Evolutionary conservation across 2,113 vertebrate genomes (phyloP).

Genomic region (Chamaea fasciata): DNA sequence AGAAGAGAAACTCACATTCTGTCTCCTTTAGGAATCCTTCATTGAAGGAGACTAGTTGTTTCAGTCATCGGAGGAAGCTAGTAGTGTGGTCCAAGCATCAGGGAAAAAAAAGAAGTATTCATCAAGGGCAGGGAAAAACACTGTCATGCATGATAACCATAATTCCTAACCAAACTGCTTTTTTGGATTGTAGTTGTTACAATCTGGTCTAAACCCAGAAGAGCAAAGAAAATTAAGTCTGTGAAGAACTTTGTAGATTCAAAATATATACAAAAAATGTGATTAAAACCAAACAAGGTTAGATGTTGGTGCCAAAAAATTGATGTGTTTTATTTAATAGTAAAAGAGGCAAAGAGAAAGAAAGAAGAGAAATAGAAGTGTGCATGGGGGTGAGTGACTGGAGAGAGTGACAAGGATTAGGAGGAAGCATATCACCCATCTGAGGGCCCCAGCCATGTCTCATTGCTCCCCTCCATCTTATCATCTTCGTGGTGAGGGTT

Average conservation of each 20-base stretch:
- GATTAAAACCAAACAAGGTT: background rate
- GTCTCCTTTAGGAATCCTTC: conserved; percentile 36
- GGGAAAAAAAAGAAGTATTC: background rate
- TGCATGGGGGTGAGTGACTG: rapidly evolving
- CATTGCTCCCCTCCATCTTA: rapidly evolving
- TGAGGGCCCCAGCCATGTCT: rapidly evolving
- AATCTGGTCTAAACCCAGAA: background rate
- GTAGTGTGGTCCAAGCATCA: background rate
- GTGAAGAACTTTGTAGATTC: background rate
- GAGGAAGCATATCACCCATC: background rate
- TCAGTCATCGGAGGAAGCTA: background rate
- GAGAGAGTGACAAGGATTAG: background rate
- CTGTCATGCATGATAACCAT: background rate
- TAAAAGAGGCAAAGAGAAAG: background rate
- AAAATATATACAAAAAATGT: background rate
- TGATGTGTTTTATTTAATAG: background rate
- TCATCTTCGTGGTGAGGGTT: background rate
- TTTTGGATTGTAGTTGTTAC: background rate
- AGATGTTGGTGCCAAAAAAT: background rate
- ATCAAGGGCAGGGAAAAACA: background rate
- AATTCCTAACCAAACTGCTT: background rate
- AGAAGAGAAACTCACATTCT: conserved; percentile 16
- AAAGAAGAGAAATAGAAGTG: background rate
- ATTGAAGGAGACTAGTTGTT: conserved; percentile 36
- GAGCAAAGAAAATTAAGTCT: background rate